phyloP scores from a whole-genome alignment of 2,888 invertebrate species.

The Eupithecia vulgata region DNA sequence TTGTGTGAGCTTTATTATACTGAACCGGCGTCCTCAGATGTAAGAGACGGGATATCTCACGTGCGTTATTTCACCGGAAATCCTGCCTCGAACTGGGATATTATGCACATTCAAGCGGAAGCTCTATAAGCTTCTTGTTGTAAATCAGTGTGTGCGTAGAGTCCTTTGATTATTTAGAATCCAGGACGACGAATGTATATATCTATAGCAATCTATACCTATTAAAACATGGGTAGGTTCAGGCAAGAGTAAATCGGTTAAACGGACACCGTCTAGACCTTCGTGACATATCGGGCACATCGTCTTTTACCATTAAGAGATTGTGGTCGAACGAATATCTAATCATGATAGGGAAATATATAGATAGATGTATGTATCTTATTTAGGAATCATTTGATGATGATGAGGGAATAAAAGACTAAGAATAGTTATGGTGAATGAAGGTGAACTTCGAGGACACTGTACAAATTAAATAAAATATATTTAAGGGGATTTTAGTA shows the following conservation, averaged over 20 bases:
- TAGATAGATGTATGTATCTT: background rate
- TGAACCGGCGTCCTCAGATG: background rate
- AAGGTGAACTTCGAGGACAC: background rate
- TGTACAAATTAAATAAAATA: too few relatives aligned
- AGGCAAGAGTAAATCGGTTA: background rate
- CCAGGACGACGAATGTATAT: background rate
- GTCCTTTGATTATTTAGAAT: background rate
- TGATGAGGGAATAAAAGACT: background rate
- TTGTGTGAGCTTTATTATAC: conserved; percentile 2
- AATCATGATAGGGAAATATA: background rate
- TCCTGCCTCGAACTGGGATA: conserved; percentile 23
- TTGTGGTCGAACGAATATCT: background rate
- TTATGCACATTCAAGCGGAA: conserved; percentile 25
- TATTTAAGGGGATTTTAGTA: background rate
- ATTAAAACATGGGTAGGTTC: background rate
- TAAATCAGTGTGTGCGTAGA: background rate
- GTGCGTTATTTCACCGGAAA: conserved; percentile 35
- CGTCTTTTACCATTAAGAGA: background rate
- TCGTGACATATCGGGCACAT: too few relatives aligned
- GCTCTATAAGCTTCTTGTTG: conserved; percentile 9
- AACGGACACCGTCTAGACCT: too few relatives aligned
- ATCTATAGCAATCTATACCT: background rate
- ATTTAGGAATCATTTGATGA: background rate
- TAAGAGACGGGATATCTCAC: conserved; percentile 23
- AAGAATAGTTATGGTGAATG: background rate